Percentiles rank a stretch among this genome's conserved stretches.
Conservation (phyloP, 2,113 vertebrate species). For the Montifringilla adamsi region DNA sequence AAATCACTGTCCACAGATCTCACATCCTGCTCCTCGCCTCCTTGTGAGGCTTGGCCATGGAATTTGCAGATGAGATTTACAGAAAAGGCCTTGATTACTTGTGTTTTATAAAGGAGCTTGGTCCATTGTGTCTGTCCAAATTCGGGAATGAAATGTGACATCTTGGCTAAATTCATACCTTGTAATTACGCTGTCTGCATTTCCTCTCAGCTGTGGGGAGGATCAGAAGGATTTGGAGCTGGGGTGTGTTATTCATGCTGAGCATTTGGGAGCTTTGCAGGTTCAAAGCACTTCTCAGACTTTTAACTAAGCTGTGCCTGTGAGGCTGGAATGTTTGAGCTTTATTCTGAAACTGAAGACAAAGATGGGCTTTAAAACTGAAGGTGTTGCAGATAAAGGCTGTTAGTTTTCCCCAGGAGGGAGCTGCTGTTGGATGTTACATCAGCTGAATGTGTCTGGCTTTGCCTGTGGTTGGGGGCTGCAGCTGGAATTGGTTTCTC, state of each 20-base stretch:
- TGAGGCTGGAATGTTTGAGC: background rate
- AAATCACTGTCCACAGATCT: background rate
- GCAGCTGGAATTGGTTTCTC: background rate
- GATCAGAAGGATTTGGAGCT: slow-evolving; percentile 20
- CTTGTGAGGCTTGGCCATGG: background rate
- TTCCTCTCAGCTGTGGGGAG: slow-evolving; percentile 51
- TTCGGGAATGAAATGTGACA: slow-evolving; percentile 5
- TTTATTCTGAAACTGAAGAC: background rate
- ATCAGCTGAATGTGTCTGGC: background rate
- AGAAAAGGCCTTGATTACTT: slow-evolving; percentile 49
- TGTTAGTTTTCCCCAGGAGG: background rate
- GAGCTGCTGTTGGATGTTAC: background rate
- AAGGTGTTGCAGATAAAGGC: background rate
- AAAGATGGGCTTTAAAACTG: background rate
- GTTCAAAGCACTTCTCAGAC: slow-evolving; percentile 41
- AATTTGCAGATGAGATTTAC: slow-evolving; percentile 30
- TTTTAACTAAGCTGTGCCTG: slow-evolving; percentile 41
- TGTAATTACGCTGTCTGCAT: slow-evolving; percentile 48
- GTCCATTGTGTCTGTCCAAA: slow-evolving; percentile 20
- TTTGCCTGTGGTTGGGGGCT: background rate
- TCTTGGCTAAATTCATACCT: slow-evolving; percentile 36
- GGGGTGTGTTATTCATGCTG: slow-evolving; percentile 11
- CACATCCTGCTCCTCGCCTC: background rate
- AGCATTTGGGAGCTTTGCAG: slow-evolving; percentile 8
- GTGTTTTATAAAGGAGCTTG: background rate